Evolutionary conservation across 2,113 vertebrate genomes (phyloP).

Genomic region (Limnothrissa miodon): DNA sequence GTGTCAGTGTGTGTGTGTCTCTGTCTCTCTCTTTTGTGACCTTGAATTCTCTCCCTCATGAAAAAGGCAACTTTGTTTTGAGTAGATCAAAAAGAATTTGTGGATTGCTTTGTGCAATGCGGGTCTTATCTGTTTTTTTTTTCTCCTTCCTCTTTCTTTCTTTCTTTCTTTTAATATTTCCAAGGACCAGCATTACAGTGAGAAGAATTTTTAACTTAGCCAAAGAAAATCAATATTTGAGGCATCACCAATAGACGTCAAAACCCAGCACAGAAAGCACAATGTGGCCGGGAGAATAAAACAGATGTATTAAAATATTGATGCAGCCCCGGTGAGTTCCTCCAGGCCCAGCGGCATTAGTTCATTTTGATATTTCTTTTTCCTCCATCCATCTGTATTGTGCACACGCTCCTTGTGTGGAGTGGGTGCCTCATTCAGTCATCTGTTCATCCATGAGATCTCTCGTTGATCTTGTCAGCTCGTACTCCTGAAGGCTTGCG

Average conservation of each 20-base stretch:
- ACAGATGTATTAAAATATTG: constrained; percentile 19
- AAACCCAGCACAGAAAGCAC: background rate
- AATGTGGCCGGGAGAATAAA: background rate
- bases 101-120: background rate
- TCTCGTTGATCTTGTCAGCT: background rate
- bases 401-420: background rate
- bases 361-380: background rate
- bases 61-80: constrained; percentile 1
- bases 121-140: background rate
- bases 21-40: background rate
- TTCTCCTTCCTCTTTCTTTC: no score
- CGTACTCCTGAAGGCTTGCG: no score
- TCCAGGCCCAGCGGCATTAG: background rate
- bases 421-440: background rate
- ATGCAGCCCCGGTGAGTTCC: background rate
- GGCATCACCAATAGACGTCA: constrained; percentile 19
- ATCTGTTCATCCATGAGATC: background rate
- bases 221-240: constrained; percentile 42
- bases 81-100: constrained; percentile 10
- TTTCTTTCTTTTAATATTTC: background rate
- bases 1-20: no score
- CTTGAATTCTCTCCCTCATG: background rate
- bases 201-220: constrained; percentile 51
- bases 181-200: background rate
- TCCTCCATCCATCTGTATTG: background rate